Percentiles rank a stretch among this genome's conserved stretches.
phyloP scores from a whole-genome alignment of 2,797 vertebrate genomes.

The Notolepis coatsorum region DNA sequence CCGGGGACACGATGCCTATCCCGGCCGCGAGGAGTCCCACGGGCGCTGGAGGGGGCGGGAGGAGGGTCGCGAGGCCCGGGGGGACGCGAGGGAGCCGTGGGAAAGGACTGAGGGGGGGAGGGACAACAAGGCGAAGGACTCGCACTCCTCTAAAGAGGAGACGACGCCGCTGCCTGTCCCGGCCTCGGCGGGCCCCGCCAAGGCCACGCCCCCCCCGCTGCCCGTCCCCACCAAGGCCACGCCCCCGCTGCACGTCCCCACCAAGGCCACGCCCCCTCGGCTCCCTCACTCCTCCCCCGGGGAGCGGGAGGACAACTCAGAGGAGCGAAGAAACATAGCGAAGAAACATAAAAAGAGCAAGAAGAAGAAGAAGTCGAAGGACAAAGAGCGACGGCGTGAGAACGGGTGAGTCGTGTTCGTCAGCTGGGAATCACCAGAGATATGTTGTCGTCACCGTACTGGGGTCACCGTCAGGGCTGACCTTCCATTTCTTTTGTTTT shows the following conservation, averaged over 20 bases:
- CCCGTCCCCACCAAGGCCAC: no score
- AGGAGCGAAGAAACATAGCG: conserved; percentile 67
- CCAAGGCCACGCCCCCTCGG: conserved; percentile 42
- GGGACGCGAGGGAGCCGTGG: no score
- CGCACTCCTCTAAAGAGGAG: conserved; percentile 49
- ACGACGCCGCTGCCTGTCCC: conserved; percentile 31
- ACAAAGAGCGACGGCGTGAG: conserved; percentile 82
- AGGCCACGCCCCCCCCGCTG: no score
- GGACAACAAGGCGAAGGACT: conserved; percentile 51
- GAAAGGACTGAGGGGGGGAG: conserved; percentile 41
- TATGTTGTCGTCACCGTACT: no score
- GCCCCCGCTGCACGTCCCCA: conserved; percentile 17
- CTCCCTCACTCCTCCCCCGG: conserved; percentile 6
- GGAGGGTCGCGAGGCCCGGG: conserved; percentile 46
- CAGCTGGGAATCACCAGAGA: no score
- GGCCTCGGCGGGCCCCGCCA: conserved; percentile 29
- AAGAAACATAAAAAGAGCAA: conserved; percentile 93
- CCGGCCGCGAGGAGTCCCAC: conserved; percentile 66
- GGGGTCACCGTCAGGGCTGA: no score
- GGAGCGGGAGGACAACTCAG: conserved; percentile 57
- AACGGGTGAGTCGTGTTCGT: conserved; percentile 61
- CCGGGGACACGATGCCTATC: conserved; percentile 55
- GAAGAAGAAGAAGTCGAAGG: conserved; percentile 94
- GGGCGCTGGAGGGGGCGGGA: conserved; percentile 67
- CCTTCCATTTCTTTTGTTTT: no score